Base-by-base conservation (phyloP, 2,113 vertebrate genomes). In the Redunca redunca region DNA sequence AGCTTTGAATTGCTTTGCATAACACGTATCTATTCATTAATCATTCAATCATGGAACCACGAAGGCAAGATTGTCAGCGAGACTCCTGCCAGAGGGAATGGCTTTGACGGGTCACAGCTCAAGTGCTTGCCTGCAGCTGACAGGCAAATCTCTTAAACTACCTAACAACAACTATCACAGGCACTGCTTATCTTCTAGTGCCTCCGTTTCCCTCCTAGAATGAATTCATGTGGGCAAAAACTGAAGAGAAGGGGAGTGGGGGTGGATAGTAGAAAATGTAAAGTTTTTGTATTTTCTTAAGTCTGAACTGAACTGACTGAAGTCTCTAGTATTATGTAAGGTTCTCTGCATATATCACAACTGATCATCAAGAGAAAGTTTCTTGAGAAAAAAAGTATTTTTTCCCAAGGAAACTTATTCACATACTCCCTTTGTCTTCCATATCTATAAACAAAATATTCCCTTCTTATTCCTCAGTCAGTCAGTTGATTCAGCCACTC, bases 1-100 rank as follows among this genome's bases (percentile, higher is more conserved):
- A 96, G 88, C 86, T 97, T 94, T 97, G 90, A 98, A 95, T 88
- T 93, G 58, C 53, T 94, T 60, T 67, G 80, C 1, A 93, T 91
- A 94, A 94, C 90, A 5, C 0, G 2, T 74, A 78, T 96, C 96
- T 82, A 90, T 88, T 97, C 88, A 95, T 97, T 97, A 97, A 93
- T 98, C 1, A 83, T 74, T 98, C 96, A 26, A 7, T 89, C 90
- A 92, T 21, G 82, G 55, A 96, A 90, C 1, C 84, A 96, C 74
- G 25, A 87, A 78, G 71, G 86, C 94, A 94, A 97, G 95, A 97
- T 83, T 95, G 62, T 94, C 88, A 96, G 60, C 17, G 53, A 96
- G 88, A 93, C 97, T 95, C 71, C 95, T 67, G 95, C 16, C 82
- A 57, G 97, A 92, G 94, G 86, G 62, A 52, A 91, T 97, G 90